phyloP scores from a whole-genome alignment of 2,888 invertebrate genomes.

The Temnothorax rugatulus region DNA sequence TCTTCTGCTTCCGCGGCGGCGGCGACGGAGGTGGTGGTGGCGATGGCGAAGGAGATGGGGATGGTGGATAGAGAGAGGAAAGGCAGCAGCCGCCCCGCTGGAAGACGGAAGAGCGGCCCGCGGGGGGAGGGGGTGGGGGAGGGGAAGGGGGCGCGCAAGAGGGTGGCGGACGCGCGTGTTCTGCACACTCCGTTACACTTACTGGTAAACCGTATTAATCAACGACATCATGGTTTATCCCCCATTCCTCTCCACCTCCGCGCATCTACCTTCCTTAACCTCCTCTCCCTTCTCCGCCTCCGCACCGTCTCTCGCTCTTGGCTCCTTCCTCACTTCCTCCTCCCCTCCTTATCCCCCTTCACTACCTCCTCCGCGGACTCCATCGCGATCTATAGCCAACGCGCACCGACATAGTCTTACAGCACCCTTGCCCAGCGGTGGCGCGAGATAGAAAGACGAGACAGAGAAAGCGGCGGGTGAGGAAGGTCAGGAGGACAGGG shows the following conservation, averaged over 20 bases:
- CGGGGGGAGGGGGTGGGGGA: constrained; percentile 20
- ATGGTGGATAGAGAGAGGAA: constrained; percentile 54
- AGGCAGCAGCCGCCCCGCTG: constrained; percentile 55
- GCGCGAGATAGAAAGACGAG: constrained; percentile 45
- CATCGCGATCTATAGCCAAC: constrained; percentile 68
- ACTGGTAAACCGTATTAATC: constrained; percentile 87
- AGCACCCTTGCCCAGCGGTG: constrained; percentile 54
- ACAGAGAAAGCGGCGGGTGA: constrained; percentile 39
- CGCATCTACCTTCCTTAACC: constrained; percentile 66
- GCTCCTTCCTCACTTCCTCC: constrained; percentile 59
- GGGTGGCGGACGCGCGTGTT: constrained; percentile 74
- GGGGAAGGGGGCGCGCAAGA: constrained; percentile 30
- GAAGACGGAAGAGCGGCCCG: constrained; percentile 52
- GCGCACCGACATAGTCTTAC: constrained; percentile 71
- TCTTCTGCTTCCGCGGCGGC: constrained; percentile 60
- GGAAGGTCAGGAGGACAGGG: constrained; percentile 7
- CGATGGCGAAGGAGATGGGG: constrained; percentile 64
- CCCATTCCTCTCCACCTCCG: constrained; percentile 72
- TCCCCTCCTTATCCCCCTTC: constrained; percentile 24
- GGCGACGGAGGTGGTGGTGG: constrained; percentile 65
- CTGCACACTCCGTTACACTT: constrained; percentile 86
- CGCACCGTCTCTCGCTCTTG: background rate
- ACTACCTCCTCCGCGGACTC: constrained; percentile 60
- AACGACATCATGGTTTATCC: constrained; percentile 86
- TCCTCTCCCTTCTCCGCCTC: constrained; percentile 47